phyloP scores from a whole-genome alignment of 2,888 invertebrate genomes.

The Parochlus steinenii region DNA sequence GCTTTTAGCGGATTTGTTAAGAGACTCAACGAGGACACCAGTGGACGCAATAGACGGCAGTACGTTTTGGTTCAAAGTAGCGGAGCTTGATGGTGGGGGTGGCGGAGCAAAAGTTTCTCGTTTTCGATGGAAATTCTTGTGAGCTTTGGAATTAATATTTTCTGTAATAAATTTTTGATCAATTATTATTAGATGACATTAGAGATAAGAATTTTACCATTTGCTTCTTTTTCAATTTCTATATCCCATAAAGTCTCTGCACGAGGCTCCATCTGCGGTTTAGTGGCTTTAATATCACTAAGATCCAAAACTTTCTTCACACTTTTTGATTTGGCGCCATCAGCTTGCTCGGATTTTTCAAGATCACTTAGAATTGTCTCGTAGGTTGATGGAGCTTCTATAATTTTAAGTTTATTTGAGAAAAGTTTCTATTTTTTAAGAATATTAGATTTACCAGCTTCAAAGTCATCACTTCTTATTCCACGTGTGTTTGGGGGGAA shows the following conservation, averaged over 20 bases:
- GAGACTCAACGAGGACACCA: slow-evolving; percentile 28
- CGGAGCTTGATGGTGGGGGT: no score
- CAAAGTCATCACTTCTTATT: slow-evolving; percentile 22
- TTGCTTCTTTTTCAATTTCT: slow-evolving; percentile 38
- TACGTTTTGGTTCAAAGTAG: slow-evolving; percentile 20
- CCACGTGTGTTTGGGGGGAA: slow-evolving; percentile 28
- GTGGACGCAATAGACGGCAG: slow-evolving; percentile 25
- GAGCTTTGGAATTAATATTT: slow-evolving; percentile 9
- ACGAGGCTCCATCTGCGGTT: slow-evolving; percentile 10
- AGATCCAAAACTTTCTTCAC: slow-evolving; percentile 9
- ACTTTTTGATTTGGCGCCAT: slow-evolving; percentile 3
- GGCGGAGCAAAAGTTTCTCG: slow-evolving; percentile 6
- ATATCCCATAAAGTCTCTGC: slow-evolving; percentile 35
- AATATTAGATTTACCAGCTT: not conserved
- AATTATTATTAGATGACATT: no score
- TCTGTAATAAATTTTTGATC: no score
- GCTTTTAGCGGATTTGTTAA: slow-evolving; percentile 25
- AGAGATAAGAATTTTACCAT: no score
- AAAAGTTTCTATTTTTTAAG: not conserved
- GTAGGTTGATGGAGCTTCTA: slow-evolving; percentile 7
- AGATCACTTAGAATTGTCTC: slow-evolving; percentile 3
- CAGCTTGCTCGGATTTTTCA: slow-evolving; percentile 5
- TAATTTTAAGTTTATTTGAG: not conserved
- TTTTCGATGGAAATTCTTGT: slow-evolving; percentile 3
- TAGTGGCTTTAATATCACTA: slow-evolving; percentile 6